Percentiles rank a stretch among this genome's conserved stretches.
These are phyloP conservation scores for Mamestra brassicae DNA, from an alignment of 2,888 invertebrate genomes.

Conservation along the genomic window DNA sequence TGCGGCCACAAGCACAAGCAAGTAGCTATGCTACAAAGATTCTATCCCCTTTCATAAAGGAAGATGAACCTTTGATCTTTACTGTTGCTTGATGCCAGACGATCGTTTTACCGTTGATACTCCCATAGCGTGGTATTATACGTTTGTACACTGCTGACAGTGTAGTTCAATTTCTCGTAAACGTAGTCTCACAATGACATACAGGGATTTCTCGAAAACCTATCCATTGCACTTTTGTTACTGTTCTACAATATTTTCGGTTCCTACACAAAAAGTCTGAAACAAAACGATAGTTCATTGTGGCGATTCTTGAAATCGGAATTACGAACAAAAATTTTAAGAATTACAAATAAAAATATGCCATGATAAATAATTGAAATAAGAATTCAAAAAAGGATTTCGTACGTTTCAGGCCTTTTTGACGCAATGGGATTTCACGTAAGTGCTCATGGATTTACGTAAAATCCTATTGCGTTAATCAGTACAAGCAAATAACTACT, in stretches of 20 bases:
- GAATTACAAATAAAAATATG: too few species aligned
- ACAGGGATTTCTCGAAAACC: background rate
- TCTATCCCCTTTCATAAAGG: conserved; percentile 19
- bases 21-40: too few species aligned
- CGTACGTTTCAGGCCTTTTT: too few species aligned
- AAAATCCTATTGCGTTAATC: too few species aligned
- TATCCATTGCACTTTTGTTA: background rate
- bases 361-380: background rate
- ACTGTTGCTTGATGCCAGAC: conserved; percentile 26
- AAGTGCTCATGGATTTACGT: too few species aligned
- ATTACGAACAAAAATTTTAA: too few species aligned
- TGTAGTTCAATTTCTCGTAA: conserved; percentile 3
- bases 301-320: too few species aligned
- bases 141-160: background rate
- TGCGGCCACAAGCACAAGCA: too few species aligned
- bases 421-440: too few species aligned
- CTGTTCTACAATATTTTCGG: background rate
- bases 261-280: background rate
- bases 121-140: background rate
- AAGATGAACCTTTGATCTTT: conserved; percentile 43
- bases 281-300: background rate
- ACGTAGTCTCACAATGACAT: background rate
- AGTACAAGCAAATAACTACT: too few species aligned
- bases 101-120: background rate
- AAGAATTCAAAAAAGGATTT: background rate